Evolutionary conservation across 2,113 vertebrate species (phyloP).

Genomic region (Eulacestoma nigropectus): DNA sequence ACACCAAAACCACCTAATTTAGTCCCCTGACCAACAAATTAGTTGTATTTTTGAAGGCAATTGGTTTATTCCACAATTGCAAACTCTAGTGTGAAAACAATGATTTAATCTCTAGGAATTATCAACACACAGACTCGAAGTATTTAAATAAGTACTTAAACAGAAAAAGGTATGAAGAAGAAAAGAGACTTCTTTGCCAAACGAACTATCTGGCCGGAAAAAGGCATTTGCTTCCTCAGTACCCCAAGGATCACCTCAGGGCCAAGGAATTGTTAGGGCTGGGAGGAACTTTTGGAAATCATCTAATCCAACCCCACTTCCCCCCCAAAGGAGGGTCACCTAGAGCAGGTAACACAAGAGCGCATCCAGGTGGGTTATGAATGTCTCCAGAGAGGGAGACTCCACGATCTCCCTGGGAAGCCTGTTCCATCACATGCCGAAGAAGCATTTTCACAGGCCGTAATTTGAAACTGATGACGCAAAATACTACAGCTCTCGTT

Average conservation of each 20-base stretch:
- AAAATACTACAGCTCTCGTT: fast-evolving
- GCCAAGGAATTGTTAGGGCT: fast-evolving
- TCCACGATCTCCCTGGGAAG: not conserved
- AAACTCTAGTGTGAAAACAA: fast-evolving
- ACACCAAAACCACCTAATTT: fast-evolving
- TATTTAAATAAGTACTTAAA: fast-evolving
- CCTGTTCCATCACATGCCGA: not conserved
- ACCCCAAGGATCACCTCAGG: not conserved
- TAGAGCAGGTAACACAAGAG: not conserved
- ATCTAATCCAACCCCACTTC: too few relatives aligned
- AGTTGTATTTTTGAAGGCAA: not conserved
- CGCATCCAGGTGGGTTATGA: fast-evolving
- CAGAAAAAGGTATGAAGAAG: fast-evolving
- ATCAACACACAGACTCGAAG: fast-evolving
- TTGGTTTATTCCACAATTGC: fast-evolving
- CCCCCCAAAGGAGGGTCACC: not conserved
- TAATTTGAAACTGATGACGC: fast-evolving
- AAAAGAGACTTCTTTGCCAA: fast-evolving
- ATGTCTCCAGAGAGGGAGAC: fast-evolving
- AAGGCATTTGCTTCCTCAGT: fast-evolving
- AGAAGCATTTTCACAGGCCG: fast-evolving
- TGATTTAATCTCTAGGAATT: not conserved
- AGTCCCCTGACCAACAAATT: not conserved
- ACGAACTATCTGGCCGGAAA: fast-evolving
- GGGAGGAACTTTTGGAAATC: too few relatives aligned